Conservation (phyloP, 2,113 vertebrate genomes). For the Cyanoramphus novaezelandiae region DNA sequence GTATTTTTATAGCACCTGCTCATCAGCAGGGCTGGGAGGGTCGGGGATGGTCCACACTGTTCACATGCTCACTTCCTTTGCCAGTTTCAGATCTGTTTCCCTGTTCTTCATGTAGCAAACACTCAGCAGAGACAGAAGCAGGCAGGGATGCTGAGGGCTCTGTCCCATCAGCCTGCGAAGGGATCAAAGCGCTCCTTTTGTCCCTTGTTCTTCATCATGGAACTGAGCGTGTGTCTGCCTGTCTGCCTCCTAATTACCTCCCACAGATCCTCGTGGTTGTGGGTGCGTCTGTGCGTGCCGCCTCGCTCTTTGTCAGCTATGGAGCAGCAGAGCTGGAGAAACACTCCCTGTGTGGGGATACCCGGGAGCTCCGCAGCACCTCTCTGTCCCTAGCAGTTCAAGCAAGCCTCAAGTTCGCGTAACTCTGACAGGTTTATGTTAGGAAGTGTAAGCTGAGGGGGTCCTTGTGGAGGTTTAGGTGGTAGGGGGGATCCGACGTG, state of each 20-base stretch:
- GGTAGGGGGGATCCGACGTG: neutral
- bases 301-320: neutral
- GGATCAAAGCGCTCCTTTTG: conserved; percentile 64
- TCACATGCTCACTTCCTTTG: neutral
- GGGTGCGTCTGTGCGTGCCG: neutral
- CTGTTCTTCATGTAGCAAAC: neutral
- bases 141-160: conserved; percentile 51
- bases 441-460: too few relatives aligned
- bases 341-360: neutral
- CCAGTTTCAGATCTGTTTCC: neutral
- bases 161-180: neutral
- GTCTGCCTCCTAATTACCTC: conserved; percentile 67
- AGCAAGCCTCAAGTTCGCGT: neutral
- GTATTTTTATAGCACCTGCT: neutral
- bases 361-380: neutral
- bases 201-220: conserved; percentile 42
- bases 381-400: rapidly evolving
- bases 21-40: neutral
- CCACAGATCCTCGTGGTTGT: conserved; percentile 12
- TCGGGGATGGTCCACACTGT: neutral
- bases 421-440: rapidly evolving
- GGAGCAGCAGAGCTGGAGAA: neutral
- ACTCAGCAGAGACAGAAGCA: conserved; percentile 52
- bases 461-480: neutral
- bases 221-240: conserved; percentile 60